Evolutionary conservation across 37 sponge, comb jelly and placozoan species (phyloP), one percentile per base, ranked within the genome.

Genomic region (Axinella damicornis): DNA sequence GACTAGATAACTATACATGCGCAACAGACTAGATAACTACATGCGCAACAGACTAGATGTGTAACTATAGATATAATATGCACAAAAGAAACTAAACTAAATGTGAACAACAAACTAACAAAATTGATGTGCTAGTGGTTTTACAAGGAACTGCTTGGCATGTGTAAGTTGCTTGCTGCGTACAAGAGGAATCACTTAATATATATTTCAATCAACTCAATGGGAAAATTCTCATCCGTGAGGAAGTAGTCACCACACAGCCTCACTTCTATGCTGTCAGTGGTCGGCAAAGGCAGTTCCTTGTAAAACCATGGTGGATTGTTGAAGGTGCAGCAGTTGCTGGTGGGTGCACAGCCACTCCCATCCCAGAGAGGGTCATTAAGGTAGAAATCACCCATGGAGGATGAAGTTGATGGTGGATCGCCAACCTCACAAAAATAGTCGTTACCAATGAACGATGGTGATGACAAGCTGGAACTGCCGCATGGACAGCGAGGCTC

Each of bases 351-450:
- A 31, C 68, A 67, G 68, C 68, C 68, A 13, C 28, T 34, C 5
- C 68, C 68, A 67, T 67, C 68, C 68, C 68, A 67, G 68, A 67
- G 68, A 67, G 68, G 68, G 32, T 67, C 68, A 30, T 67, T 34
- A 6, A 34, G 34, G 32, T 31, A 67, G 34, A 67, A 67, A 9
- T 46, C 9, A 46, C 46, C 9, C 6, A 46, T 46, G 9, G n/a
- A n/a, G n/a, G n/a, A n/a, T n/a, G n/a, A n/a, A 30, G 65, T 64
- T 19, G n/a, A 4, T 19, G 19, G 28, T 33, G 28, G 32, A 27
- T 67, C 32, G 12, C 68, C 68, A 33, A 34, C 27, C 32, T 67
- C 68, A 27, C 68, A 67, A 34, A 67, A 67, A 27, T 67, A 67
- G 68, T 67, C 68, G 12, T 34, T 34, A 67, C 68, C 68, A 30